Base-by-base conservation (phyloP, 1,140 invertebrate genomes). In the Lethocerus indicus region DNA sequence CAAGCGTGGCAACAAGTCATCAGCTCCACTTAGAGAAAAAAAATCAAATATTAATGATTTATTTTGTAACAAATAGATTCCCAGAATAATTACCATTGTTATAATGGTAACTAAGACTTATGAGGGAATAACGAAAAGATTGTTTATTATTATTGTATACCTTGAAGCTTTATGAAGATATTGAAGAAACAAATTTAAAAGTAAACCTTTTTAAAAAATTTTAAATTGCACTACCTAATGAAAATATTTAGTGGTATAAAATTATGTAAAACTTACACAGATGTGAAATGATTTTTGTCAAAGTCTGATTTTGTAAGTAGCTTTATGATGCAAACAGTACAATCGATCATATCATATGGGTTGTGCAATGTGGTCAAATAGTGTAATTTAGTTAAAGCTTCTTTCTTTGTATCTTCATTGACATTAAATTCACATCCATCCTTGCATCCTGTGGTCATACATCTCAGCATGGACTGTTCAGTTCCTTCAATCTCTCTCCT, bases 261-360 rank as follows among this genome's bases (percentile, higher is more conserved):
- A 32, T 12, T 16, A 12, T 16, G 9, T 20, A 18, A 27, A n/a
- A 44, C 50, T 52, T 40, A 55, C 54, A 55, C 50, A 13, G 54
- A 55, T 13, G 47, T 47, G 23, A 20, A 39, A 18, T 55, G 50
- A 26, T 49, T 20, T 20, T 49, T 41, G 18, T 53, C 52, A 35
- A 53, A 52, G 13, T 53, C 36, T 13, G 39, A 39, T 2, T 45
- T 47, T 6, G 50, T 50, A 18, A 56, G 43, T 5, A 49, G 28
- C 43, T 54, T 56, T 5, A 56, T 43, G 2, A 54, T 36, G n/a
- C 51, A 28, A 9, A 54, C 42, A 1, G 37, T 36, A 37, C 49
- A 54, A 32, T 54, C 52, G n/a, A 54, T 29, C 52, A 54, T 56
- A 21, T 52, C 46, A 28, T 50, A 56, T 2, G 55, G 55, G 21